Conservation (phyloP, 92 coral and sea anemone genomes). For the Plumapathes pennacea region DNA sequence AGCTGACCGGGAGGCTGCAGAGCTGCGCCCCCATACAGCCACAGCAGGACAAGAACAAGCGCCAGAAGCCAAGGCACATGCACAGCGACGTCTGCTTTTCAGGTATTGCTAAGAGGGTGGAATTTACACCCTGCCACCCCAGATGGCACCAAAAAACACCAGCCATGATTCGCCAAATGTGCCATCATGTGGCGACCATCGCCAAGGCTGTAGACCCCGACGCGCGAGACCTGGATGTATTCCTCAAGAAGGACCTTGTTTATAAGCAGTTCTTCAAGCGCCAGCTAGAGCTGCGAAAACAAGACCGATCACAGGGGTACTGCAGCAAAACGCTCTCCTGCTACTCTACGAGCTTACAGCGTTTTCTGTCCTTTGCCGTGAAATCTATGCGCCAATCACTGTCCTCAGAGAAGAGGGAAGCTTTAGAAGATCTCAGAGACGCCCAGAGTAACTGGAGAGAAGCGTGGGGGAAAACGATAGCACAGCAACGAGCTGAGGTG, state of each 20-base stretch:
- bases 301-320: constrained; percentile 9
- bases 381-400: constrained; percentile 2
- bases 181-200: constrained; percentile 2
- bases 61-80: too few species aligned
- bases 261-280: constrained; percentile 14
- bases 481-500: constrained; percentile 15
- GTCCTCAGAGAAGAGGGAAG: constrained; percentile 23
- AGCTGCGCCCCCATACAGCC: too few species aligned
- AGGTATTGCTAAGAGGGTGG: constrained; percentile 5
- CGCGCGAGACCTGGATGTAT: constrained; percentile 6
- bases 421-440: constrained; percentile 16
- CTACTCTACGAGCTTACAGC: constrained; percentile 10
- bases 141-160: constrained; percentile 5
- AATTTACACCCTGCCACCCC: constrained; percentile 8
- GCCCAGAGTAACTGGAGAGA: constrained; percentile 10
- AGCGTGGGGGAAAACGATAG: constrained; percentile 20
- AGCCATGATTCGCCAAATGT: constrained; percentile 11
- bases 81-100: too few species aligned
- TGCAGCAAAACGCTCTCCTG: constrained; percentile 15
- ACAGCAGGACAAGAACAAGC: too few species aligned
- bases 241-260: not conserved
- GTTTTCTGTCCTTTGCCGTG: constrained; percentile 12
- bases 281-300: constrained; percentile 4
- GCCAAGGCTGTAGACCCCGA: constrained; percentile 7
- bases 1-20: too few species aligned